Base-by-base conservation (phyloP, 1,140 invertebrate species). In the Chionoecetes opilio region DNA sequence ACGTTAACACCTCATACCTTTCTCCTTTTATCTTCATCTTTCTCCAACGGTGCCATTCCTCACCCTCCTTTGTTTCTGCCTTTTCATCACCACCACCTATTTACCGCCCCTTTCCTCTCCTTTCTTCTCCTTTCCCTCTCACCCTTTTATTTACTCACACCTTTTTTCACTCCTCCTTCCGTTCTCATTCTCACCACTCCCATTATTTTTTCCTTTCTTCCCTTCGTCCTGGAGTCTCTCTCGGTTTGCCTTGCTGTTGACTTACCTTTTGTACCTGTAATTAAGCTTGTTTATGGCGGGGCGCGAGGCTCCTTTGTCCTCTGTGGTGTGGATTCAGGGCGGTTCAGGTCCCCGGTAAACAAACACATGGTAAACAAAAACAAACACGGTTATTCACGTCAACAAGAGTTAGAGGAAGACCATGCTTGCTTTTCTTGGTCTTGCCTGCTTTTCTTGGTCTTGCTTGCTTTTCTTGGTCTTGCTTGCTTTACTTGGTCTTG, bases 231-330 rank as follows among this genome's bases (percentile, higher is more conserved):
- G n/a, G 63, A 75, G 21, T 46, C 14, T 5, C 41, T 46, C 41
- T 14, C 14, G 41, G 41, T 75, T 75, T 75, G n/a, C 63, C 63
- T 75, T 3, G 21, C 63, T 75, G 63, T 75, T 75, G 63, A 75
- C 63, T 75, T 26, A 75, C 63, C 63, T 75, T 75, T 75, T 75
- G 63, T 75, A 75, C 63, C 63, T 75, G 63, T 75, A 75, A 75
- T 75, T 75, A 75, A 75, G 63, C 63, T 75, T 75, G 63, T 75
- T 75, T 75, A 75, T 75, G 63, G 63, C 63, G 63, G 63, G 63
- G 63, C 63, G 63, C 63, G 63, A 21, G 63, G 11, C n/a, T 75
- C 63, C 63, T 75, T 75, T 75, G 63, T 75, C 63, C 63, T 75
- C 21, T 75, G 63, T 8, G 21, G 63, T 75, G 63, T 75, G 26